Percentiles rank a stretch among this genome's conserved stretches.
Conservation (phyloP, 2,113 vertebrate genomes). For the Beaufortia kweichowensis region DNA sequence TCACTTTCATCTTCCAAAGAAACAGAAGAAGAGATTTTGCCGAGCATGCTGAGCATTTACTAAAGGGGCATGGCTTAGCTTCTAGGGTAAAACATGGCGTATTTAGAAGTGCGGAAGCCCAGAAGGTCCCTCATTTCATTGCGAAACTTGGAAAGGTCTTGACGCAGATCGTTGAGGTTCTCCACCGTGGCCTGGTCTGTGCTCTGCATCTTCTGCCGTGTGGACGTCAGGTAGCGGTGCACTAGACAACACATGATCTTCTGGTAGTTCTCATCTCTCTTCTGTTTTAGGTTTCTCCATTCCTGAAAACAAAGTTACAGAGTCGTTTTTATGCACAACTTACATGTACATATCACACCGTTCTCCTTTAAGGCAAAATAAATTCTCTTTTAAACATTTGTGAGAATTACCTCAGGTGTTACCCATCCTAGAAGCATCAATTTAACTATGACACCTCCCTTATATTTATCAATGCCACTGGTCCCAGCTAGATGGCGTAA, state of each 20-base stretch:
- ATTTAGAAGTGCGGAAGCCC: constrained; percentile 97
- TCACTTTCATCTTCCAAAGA: constrained; percentile 47
- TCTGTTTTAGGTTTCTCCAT: constrained; percentile 94
- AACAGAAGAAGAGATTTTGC: constrained; percentile 48
- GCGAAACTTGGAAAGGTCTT: constrained; percentile 96
- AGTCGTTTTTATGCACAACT: neutral
- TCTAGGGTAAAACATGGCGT: constrained; percentile 97
- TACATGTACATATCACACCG: too few species aligned
- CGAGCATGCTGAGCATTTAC: constrained; percentile 64
- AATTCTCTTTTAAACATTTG: too few species aligned
- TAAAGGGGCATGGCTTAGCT: constrained; percentile 71
- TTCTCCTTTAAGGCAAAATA: neutral
- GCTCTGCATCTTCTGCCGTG: constrained; percentile 97
- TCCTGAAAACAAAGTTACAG: constrained; percentile 79
- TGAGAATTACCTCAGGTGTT: too few species aligned
- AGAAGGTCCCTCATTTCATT: constrained; percentile 98
- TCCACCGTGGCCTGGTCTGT: constrained; percentile 96
- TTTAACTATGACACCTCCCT: too few species aligned
- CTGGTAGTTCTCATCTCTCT: constrained; percentile 95
- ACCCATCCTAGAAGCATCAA: too few species aligned
- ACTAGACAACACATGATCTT: constrained; percentile 99
- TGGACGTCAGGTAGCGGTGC: constrained; percentile 96
- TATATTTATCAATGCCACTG: too few species aligned
- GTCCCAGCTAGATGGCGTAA: too few species aligned
- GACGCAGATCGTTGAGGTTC: constrained; percentile 94